Conservation (phyloP, 2,888 invertebrate species). For the Cryptocheilus praepositus region DNA sequence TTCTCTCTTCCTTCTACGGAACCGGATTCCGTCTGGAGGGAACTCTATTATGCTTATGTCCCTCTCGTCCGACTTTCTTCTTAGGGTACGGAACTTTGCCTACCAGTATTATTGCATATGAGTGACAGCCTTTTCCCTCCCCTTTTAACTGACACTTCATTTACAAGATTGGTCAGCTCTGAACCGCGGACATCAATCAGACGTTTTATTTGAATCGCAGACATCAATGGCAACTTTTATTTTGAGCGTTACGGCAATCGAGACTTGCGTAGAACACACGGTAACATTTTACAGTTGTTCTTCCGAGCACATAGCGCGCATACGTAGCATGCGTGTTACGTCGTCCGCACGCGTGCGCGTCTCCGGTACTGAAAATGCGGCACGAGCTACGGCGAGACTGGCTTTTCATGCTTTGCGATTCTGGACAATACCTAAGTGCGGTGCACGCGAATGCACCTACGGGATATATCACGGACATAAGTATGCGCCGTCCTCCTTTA, state of each 20-base stretch:
- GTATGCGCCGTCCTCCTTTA: slow-evolving; percentile 35
- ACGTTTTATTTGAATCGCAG: not conserved
- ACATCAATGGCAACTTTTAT: too few relatives aligned
- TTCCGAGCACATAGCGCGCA: not conserved
- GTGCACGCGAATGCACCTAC: slow-evolving; percentile 44
- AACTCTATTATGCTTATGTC: not conserved
- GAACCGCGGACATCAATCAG: not conserved
- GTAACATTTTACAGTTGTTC: too few relatives aligned
- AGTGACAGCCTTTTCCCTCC: slow-evolving; percentile 5
- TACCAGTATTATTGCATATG: too few relatives aligned
- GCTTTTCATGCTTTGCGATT: slow-evolving; percentile 65
- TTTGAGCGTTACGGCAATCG: too few relatives aligned
- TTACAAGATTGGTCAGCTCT: not conserved
- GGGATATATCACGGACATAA: slow-evolving; percentile 44
- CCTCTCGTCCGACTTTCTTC: too few relatives aligned
- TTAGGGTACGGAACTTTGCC: too few relatives aligned
- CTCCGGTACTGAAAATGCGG: slow-evolving; percentile 41
- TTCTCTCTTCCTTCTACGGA: slow-evolving; percentile 21
- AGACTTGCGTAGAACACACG: too few relatives aligned
- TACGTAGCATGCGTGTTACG: slow-evolving; percentile 17
- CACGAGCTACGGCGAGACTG: slow-evolving; percentile 57
- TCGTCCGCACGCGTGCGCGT: not conserved
- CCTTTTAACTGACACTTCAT: slow-evolving; percentile 10
- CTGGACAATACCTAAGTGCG: slow-evolving; percentile 58
- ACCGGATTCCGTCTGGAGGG: too few relatives aligned